Conservation (phyloP, 2,113 vertebrate species). For the Anthoscopus minutus region DNA sequence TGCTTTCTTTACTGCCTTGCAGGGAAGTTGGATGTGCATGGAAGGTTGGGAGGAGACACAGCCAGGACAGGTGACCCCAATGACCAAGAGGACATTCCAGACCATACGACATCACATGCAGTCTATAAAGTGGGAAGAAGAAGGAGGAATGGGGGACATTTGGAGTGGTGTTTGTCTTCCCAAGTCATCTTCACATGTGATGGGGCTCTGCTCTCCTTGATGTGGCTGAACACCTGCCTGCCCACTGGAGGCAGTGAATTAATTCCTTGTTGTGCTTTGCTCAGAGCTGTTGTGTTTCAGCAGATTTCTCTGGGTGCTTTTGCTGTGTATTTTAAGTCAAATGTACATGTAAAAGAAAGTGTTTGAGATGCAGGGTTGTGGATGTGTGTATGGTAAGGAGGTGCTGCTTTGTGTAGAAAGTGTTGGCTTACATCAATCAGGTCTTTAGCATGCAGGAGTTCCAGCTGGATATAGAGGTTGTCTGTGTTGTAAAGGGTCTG, state of each 20-base stretch:
- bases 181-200: accelerated
- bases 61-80: background rate
- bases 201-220: background rate
- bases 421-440: background rate
- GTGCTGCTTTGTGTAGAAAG: background rate
- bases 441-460: background rate
- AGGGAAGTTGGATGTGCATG: background rate
- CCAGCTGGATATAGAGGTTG: background rate
- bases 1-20: background rate
- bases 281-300: background rate
- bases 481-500: background rate
- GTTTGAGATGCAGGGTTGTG: background rate
- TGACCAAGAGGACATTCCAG: background rate
- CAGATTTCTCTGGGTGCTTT: background rate
- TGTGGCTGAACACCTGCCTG: background rate
- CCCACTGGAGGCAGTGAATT: background rate
- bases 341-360: accelerated
- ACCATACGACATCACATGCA: no score
- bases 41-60: background rate
- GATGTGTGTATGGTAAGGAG: background rate
- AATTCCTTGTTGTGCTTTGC: background rate
- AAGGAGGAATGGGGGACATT: accelerated
- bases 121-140: background rate
- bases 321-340: background rate
- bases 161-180: background rate